Percentiles rank a stretch among this genome's conserved stretches.
These are phyloP conservation scores for Tinamus guttatus DNA, from an alignment of 2,113 vertebrate genomes.

Conservation along the genomic window DNA sequence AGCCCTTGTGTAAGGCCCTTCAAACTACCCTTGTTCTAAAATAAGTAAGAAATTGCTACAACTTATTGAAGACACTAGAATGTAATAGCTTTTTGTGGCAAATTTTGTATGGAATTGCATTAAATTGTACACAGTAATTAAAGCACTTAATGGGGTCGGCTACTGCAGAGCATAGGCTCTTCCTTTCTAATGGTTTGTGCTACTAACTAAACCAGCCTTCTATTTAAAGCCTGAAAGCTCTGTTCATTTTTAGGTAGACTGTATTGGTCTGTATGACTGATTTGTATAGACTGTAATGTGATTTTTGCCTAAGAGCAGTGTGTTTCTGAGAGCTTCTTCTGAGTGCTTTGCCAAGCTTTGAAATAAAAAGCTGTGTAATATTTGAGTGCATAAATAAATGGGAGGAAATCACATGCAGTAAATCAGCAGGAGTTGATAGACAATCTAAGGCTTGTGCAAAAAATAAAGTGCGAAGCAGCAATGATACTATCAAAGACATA, in stretches of 20 bases:
- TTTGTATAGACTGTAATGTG: not conserved
- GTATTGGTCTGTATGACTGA: not conserved
- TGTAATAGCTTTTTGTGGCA: not conserved
- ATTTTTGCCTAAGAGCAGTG: not conserved
- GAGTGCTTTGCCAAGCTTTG: not conserved
- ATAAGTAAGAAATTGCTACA: not conserved
- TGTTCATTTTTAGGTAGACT: not conserved
- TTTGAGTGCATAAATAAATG: slow-evolving; percentile 4
- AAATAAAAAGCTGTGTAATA: slow-evolving; percentile 7
- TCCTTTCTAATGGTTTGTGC: not conserved
- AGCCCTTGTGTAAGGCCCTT: not conserved
- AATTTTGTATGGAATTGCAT: not conserved
- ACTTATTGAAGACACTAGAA: not conserved
- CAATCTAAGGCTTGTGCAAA: slow-evolving; percentile 61
- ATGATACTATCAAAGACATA: slow-evolving; percentile 68
- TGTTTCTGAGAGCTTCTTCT: not conserved
- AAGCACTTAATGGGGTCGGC: not conserved
- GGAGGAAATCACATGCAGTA: slow-evolving; percentile 71
- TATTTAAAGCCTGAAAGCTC: not conserved
- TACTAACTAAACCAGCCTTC: not conserved
- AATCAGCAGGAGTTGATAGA: slow-evolving; percentile 63
- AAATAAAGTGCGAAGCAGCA: slow-evolving; percentile 78
- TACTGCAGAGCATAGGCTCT: not conserved
- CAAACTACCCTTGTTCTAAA: not conserved
- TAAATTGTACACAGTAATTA: not conserved